Percentiles rank a stretch among this genome's conserved stretches.
Evolutionary conservation across 2,113 vertebrate species (phyloP).

Genomic region (Falcunculus frontatus): DNA sequence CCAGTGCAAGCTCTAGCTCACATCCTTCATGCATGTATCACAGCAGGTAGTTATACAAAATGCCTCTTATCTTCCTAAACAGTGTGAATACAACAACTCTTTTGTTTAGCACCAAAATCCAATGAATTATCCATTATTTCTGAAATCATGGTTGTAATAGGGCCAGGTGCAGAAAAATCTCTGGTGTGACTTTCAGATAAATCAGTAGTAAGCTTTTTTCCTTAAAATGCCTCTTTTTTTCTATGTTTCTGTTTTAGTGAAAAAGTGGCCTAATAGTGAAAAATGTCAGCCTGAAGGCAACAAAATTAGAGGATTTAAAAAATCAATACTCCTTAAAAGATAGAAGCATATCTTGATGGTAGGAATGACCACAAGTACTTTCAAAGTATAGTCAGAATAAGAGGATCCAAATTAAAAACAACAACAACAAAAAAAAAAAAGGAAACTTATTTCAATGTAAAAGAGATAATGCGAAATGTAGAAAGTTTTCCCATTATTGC

Average conservation of each 20-base stretch:
- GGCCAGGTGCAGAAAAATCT: not conserved
- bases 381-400: not conserved
- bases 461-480: not conserved
- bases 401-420: not conserved
- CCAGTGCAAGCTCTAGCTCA: not conserved
- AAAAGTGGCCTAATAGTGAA: not conserved
- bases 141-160: not conserved
- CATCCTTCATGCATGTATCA: not conserved
- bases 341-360: not conserved
- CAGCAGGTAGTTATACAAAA: not conserved
- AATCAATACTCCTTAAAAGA: not conserved
- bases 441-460: not conserved
- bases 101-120: not conserved
- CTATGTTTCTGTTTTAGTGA: not conserved
- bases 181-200: not conserved
- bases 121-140: not conserved
- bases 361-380: not conserved
- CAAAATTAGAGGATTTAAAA: slow-evolving; percentile 29
- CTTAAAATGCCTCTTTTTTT: not conserved
- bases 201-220: not conserved
- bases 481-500: not conserved
- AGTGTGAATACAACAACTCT: not conserved
- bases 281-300: not conserved
- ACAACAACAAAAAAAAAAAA: not conserved
- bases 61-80: not conserved